Evolutionary conservation across 1,140 invertebrate species (phyloP).

Genomic region (Armadillidium nasatum): DNA sequence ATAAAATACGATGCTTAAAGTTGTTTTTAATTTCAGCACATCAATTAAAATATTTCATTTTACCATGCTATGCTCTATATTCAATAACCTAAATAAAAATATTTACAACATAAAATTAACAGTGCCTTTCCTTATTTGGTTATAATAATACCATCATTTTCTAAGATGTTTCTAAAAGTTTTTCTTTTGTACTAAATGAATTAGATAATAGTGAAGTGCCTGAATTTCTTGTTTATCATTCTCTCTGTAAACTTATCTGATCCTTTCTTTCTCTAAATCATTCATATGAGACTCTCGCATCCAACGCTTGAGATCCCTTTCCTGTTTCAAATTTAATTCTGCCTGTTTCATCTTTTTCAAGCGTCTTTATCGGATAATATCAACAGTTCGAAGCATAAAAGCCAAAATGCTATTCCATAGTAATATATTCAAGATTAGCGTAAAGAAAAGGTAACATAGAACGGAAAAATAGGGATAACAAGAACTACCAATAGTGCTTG

Average conservation of each 20-base stretch:
- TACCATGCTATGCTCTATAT: too few relatives aligned
- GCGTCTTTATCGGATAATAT: background rate
- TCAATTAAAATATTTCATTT: too few relatives aligned
- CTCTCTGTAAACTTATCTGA: background rate
- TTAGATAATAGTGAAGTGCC: too few relatives aligned
- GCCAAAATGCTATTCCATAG: background rate
- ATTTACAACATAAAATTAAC: too few relatives aligned
- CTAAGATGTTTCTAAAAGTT: too few relatives aligned
- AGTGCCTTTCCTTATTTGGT: too few relatives aligned
- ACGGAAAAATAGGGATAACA: background rate
- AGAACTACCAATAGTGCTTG: background rate
- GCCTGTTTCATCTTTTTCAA: background rate
- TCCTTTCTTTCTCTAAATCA: background rate
- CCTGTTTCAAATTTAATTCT: background rate
- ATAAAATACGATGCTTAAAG: too few relatives aligned
- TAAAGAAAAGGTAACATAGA: background rate
- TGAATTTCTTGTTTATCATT: slow-evolving; percentile 1
- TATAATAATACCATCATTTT: too few relatives aligned
- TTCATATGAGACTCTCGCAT: background rate
- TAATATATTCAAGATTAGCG: background rate
- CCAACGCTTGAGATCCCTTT: background rate
- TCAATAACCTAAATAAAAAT: too few relatives aligned
- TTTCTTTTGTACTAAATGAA: too few relatives aligned
- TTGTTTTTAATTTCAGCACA: too few relatives aligned
- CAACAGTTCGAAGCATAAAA: background rate